Evolutionary conservation across 92 coral and sea anemone species (phyloP).

Genomic region (Porites divaricata): DNA sequence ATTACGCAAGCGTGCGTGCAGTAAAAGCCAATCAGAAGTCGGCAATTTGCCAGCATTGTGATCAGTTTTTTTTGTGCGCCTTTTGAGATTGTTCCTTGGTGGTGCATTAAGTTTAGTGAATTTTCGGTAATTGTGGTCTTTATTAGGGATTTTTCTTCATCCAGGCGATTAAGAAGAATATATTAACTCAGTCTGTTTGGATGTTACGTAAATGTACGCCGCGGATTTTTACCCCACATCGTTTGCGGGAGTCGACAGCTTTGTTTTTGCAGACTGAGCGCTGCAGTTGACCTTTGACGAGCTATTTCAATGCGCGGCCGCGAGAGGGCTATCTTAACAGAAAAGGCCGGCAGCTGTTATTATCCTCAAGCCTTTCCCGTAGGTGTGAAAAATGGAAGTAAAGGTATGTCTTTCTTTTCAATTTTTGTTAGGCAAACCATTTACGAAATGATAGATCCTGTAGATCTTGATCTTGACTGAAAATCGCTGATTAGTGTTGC

Average conservation of each 20-base stretch:
- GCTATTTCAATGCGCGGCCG: neutral
- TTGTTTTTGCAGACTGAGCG: neutral
- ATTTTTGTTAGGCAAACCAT: constrained; percentile 22
- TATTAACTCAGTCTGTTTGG: constrained; percentile 22
- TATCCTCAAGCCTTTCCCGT: neutral
- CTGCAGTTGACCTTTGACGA: constrained; percentile 36
- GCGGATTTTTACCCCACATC: constrained; percentile 1
- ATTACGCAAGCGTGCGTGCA: constrained; percentile 32
- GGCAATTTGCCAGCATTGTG: constrained; percentile 23
- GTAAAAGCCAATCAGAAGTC: constrained; percentile 39
- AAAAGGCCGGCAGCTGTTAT: constrained; percentile 2
- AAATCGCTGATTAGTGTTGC: neutral
- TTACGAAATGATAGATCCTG: too few relatives aligned
- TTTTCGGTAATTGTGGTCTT: constrained; percentile 4
- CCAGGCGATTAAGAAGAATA: neutral
- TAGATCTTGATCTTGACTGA: neutral
- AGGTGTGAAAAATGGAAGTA: constrained; percentile 45
- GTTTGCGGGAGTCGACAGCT: constrained; percentile 6
- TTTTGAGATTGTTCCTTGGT: neutral
- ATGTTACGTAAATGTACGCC: constrained; percentile 24
- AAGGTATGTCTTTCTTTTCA: constrained; percentile 44
- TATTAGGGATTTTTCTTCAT: constrained; percentile 8
- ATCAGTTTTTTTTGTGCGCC: neutral
- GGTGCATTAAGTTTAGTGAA: neutral
- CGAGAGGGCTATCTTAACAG: neutral